Conservation (phyloP, 2,113 vertebrate species). For the Channa argus region DNA sequence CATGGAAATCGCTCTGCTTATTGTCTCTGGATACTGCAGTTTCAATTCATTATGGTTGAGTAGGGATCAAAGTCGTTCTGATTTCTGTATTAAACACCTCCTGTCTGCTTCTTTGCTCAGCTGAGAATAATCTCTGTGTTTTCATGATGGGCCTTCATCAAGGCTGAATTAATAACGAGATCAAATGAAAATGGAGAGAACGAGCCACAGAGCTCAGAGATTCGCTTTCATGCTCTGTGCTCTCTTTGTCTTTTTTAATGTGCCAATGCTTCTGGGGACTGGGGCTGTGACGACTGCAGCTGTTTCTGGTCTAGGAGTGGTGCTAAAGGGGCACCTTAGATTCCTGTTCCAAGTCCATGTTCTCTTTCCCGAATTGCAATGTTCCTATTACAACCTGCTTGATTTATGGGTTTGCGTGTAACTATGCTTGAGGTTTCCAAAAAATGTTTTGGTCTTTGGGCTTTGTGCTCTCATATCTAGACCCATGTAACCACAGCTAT, state of each 20-base stretch:
- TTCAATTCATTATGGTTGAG: conserved; percentile 44
- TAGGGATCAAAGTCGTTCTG: conserved; percentile 13
- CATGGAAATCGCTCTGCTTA: conserved; percentile 24
- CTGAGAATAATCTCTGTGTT: conserved; percentile 14
- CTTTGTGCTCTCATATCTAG: no score
- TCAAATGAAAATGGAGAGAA: conserved; percentile 2
- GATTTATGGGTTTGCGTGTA: not conserved
- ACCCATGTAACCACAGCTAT: no score
- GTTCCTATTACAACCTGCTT: not conserved
- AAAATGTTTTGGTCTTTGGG: no score
- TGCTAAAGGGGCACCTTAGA: no score
- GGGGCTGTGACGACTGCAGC: not conserved
- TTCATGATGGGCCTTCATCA: conserved; percentile 3
- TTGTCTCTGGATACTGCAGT: not conserved
- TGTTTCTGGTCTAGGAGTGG: no score
- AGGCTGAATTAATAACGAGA: conserved; percentile 33
- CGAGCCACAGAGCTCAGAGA: not conserved
- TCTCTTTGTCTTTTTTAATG: conserved; percentile 24
- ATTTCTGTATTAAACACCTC: conserved; percentile 44
- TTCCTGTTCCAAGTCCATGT: no score
- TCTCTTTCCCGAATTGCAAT: no score
- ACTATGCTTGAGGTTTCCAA: no score
- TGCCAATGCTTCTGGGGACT: conserved; percentile 16
- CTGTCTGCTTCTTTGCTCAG: conserved; percentile 8
- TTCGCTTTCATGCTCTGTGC: not conserved